Evolutionary conservation across 2,888 invertebrate genomes (phyloP).

Genomic region (Ephialtes manifestator): DNA sequence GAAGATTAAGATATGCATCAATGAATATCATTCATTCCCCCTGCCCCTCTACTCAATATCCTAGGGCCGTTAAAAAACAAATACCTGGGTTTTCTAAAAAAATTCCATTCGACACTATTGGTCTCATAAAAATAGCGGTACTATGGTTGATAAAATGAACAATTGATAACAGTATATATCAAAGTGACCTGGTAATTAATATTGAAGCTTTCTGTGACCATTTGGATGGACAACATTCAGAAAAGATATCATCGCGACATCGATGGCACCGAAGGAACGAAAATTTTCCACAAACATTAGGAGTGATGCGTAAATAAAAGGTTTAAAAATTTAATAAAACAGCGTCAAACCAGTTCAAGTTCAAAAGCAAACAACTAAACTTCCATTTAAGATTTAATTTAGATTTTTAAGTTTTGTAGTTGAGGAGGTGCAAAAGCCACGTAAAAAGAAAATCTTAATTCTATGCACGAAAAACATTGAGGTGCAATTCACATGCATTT

Average conservation of each 20-base stretch:
- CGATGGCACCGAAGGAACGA: slow-evolving; percentile 35
- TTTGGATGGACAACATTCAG: not conserved
- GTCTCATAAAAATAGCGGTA: not conserved
- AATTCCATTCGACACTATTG: no score
- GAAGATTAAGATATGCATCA: no score
- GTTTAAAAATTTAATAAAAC: slow-evolving; percentile 45
- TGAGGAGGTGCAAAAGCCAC: slow-evolving; percentile 37
- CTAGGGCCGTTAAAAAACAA: no score
- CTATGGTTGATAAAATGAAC: not conserved
- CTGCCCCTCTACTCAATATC: no score
- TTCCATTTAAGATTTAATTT: not conserved
- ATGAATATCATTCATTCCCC: no score
- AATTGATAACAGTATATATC: not conserved
- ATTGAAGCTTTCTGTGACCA: not conserved
- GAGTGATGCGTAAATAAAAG: slow-evolving; percentile 63
- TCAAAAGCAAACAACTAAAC: slow-evolving; percentile 34
- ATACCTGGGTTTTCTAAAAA: no score
- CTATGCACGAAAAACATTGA: slow-evolving; percentile 12
- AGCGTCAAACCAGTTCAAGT: slow-evolving; percentile 75
- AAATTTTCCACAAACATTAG: slow-evolving; percentile 64
- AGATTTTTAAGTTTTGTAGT: not conserved
- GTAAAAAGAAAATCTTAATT: slow-evolving; percentile 28
- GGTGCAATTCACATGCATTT: slow-evolving; percentile 46
- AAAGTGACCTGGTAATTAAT: not conserved
- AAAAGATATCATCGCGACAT: not conserved